Evolutionary conservation across 2,113 vertebrate genomes (phyloP).

Genomic region (Corythaixoides concolor): DNA sequence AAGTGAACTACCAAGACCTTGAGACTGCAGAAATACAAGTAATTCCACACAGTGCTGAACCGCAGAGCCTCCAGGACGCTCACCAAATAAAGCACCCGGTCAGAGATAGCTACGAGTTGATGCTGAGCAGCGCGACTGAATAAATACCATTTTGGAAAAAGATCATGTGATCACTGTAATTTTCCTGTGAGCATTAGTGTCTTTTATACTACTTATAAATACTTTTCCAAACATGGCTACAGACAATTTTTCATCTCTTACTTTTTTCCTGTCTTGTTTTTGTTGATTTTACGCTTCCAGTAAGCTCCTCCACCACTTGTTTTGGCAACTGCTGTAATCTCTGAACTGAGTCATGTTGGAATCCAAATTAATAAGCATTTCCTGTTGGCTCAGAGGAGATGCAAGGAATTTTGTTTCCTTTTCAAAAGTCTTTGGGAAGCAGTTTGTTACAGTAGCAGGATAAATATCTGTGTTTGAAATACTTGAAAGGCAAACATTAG

Average conservation of each 20-base stretch:
- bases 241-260: not conserved
- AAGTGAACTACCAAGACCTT: not conserved
- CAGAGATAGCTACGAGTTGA: not conserved
- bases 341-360: not conserved
- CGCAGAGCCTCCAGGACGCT: not conserved
- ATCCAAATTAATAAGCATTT: constrained; percentile 13
- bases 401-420: not conserved
- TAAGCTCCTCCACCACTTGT: not conserved
- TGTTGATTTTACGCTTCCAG: not conserved
- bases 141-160: not conserved
- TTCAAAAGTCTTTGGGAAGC: not conserved
- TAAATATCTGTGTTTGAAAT: not conserved
- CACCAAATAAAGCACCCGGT: not conserved
- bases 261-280: not conserved
- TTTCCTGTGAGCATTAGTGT: not conserved
- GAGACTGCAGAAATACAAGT: not conserved
- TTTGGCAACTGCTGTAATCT: not conserved
- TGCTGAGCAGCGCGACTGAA: not conserved
- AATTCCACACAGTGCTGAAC: not conserved
- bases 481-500: not conserved
- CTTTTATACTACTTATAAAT: not conserved
- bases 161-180: not conserved
- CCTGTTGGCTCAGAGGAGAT: not conserved
- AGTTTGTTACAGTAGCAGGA: not conserved
- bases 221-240: not conserved